Percentiles rank a stretch among this genome's conserved stretches.
Evolutionary conservation across 1,140 invertebrate species (phyloP).

Genomic region (Drosophila ercepeae): DNA sequence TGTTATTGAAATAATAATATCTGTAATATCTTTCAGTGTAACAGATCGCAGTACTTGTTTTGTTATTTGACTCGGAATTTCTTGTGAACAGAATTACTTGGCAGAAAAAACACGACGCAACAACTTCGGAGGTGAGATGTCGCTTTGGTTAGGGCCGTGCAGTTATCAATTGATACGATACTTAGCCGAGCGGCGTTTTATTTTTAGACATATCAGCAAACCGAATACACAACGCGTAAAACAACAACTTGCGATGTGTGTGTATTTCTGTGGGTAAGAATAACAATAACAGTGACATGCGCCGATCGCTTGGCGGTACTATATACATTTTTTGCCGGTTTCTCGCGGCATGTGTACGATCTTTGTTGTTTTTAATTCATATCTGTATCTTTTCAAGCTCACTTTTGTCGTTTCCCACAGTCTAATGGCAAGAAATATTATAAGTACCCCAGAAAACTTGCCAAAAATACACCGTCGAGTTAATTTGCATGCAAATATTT

Average conservation of each 20-base stretch:
- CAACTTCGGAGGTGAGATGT: slow-evolving; percentile 5
- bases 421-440: slow-evolving; percentile 63
- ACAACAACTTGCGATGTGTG: slow-evolving; percentile 8
- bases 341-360: slow-evolving; percentile 37
- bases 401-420: slow-evolving; percentile 21
- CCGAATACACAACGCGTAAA: neutral
- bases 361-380: slow-evolving; percentile 23
- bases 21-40: slow-evolving; percentile 12
- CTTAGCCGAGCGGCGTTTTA: slow-evolving; percentile 35
- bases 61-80: slow-evolving; percentile 1
- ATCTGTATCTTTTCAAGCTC: slow-evolving; percentile 18
- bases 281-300: slow-evolving; percentile 55
- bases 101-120: slow-evolving; percentile 8
- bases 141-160: slow-evolving; percentile 3
- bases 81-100: slow-evolving; percentile 20
- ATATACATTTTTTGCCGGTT: slow-evolving; percentile 40
- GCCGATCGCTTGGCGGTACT: slow-evolving; percentile 26
- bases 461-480: slow-evolving; percentile 32
- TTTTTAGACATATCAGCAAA: slow-evolving; percentile 61
- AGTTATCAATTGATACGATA: slow-evolving; percentile 68
- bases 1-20: no score
- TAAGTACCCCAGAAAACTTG: slow-evolving; percentile 10
- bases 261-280: slow-evolving; percentile 49
- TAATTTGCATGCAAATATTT: slow-evolving; percentile 49
- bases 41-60: slow-evolving; percentile 13